Percentiles rank a stretch among this genome's conserved stretches.
Conservation (phyloP, 2,888 invertebrate genomes). For the Andrena praecox region DNA sequence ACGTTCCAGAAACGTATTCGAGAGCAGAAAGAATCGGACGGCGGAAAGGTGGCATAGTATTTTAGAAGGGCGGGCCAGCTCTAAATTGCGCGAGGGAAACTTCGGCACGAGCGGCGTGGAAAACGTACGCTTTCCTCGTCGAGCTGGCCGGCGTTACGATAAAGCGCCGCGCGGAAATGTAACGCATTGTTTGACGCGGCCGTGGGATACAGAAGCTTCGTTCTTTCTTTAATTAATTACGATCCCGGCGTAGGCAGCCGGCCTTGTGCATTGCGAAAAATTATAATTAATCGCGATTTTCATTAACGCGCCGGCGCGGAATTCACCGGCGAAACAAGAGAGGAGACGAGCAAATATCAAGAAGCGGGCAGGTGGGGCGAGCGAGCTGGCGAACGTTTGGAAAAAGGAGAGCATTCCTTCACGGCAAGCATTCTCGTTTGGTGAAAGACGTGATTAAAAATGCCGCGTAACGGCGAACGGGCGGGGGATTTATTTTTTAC, state of each 20-base stretch:
- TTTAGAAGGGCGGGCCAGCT: conserved; percentile 8
- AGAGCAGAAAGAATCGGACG: conserved; percentile 9
- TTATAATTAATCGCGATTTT: conserved; percentile 57
- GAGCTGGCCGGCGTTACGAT: conserved; percentile 15
- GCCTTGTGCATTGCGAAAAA: conserved; percentile 39
- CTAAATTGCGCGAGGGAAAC: conserved; percentile 35
- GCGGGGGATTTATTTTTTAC: conserved; percentile 20
- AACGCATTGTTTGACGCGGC: conserved; percentile 47
- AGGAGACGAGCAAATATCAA: conserved; percentile 24
- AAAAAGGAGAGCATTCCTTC: conserved; percentile 35
- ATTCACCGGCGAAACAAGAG: conserved; percentile 21
- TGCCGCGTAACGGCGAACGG: conserved; percentile 17
- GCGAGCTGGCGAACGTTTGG: conserved; percentile 23
- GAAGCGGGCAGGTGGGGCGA: background rate
- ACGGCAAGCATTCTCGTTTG: background rate
- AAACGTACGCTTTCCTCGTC: conserved; percentile 20
- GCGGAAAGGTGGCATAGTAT: background rate
- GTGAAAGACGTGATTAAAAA: conserved; percentile 44
- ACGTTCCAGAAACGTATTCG: background rate
- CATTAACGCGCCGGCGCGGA: conserved; percentile 41
- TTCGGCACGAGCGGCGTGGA: conserved; percentile 3
- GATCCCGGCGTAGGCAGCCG: conserved; percentile 10
- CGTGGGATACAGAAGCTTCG: conserved; percentile 31
- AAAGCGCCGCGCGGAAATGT: conserved; percentile 19
- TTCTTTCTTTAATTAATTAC: conserved; percentile 57